Base-by-base conservation (phyloP, 2,797 vertebrate genomes). In the Lepilemur septentrionalis region DNA sequence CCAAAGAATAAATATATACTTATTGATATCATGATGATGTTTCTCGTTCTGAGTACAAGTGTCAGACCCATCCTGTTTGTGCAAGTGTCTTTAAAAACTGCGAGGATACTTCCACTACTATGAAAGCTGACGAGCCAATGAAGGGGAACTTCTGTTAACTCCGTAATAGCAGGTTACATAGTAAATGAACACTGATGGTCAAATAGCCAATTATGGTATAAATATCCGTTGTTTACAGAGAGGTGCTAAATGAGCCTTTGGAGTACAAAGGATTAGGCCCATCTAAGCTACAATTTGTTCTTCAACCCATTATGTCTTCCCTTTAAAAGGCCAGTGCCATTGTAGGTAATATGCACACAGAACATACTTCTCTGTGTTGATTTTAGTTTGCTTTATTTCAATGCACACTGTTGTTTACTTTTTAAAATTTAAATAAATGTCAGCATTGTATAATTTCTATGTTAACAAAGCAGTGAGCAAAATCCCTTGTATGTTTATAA, bases 401-500 rank as follows among this genome's bases (percentile, higher is more conserved):
- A 98, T 98, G 98, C 98, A 98, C 98, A 98, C 98, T 98, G 98
- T 98, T 99, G 99, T 99, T 99, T 99, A 99, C 98, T 99, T 99
- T 99, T 98, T 98, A 98, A 99, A 99, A 99, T 99, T 99, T 99
- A 99, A 99, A 99, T 99, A 99, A 99, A 99, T 99, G 99, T 99
- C 99, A 99, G 99, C 98, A 98, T 99, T 99, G 99, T 99, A 99
- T 99, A 99, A 99, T 99, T 99, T 99, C 98, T 98, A 98, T 99
- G 99, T 99, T 99, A 99, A 99, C 99, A 99, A 99, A 99, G 98
- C 99, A 99, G 98, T 98, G 99, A 99, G 99, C 98, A 98, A 99
- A 99, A 99, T 98, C 99, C 98, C 98, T 99, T 99, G 98, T 99
- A 99, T 99, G 99, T 99, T 99, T 99, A 99, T 99, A 99, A 99